Evolutionary conservation across 2,113 vertebrate genomes (phyloP).

Genomic region (Dromiciops gliroides): DNA sequence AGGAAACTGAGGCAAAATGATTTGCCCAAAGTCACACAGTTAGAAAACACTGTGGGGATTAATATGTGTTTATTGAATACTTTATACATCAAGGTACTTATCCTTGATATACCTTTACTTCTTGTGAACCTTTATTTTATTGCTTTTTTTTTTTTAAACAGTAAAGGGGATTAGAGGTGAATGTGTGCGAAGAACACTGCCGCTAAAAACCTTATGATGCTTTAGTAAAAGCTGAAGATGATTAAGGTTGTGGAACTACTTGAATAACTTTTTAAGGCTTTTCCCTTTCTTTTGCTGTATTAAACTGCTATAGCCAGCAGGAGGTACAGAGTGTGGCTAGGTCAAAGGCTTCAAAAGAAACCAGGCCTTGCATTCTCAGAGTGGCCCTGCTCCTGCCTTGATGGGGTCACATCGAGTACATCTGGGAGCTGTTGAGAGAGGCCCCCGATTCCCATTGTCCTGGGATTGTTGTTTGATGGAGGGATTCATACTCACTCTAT

Average conservation of each 20-base stretch:
- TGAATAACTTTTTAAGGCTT: constrained; percentile 10
- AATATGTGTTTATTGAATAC: background rate
- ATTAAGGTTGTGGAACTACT: constrained; percentile 6
- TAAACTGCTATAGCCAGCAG: background rate
- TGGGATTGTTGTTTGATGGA: background rate
- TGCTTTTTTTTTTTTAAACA: background rate
- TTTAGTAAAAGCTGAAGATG: constrained; percentile 38
- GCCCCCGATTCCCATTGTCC: fast-evolving
- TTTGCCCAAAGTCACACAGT: background rate
- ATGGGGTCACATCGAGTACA: background rate
- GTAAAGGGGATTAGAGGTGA: constrained; percentile 6
- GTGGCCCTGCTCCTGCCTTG: background rate
- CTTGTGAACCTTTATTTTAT: constrained; percentile 43
- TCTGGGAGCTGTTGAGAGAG: background rate
- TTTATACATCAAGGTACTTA: background rate
- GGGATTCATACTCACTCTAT: background rate
- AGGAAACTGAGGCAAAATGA: background rate
- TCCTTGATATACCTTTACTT: background rate
- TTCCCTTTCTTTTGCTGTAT: constrained; percentile 11
- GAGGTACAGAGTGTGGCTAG: background rate
- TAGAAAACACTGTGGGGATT: background rate
- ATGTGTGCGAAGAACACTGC: background rate
- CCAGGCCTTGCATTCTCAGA: background rate
- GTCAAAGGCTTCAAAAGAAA: constrained; percentile 18
- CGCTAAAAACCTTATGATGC: constrained; percentile 46